phyloP scores from a whole-genome alignment of 2,888 invertebrate genomes.

The Oscheius onirici region DNA sequence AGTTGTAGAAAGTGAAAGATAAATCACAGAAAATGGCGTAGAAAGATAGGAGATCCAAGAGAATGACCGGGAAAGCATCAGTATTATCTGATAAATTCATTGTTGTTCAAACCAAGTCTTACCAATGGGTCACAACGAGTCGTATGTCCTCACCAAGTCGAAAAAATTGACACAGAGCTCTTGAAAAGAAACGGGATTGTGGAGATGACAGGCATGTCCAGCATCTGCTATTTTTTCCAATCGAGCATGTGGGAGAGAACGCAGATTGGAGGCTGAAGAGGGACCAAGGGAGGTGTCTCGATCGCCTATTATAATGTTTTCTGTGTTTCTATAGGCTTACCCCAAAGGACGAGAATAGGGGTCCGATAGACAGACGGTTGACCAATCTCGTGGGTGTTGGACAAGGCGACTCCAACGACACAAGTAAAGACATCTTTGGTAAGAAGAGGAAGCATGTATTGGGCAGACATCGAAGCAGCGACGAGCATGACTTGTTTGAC shows the following conservation, averaged over 20 bases:
- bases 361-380: conserved; percentile 41
- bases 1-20: too few relatives aligned
- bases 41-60: background rate
- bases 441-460: conserved; percentile 54
- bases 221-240: conserved; percentile 47
- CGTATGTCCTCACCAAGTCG: conserved; percentile 54
- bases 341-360: conserved; percentile 55
- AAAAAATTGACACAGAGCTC: conserved; percentile 54
- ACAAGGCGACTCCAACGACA: conserved; percentile 55
- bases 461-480: conserved; percentile 55
- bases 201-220: conserved; percentile 57
- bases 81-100: background rate
- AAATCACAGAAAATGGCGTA: background rate
- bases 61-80: background rate
- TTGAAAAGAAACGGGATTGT: conserved; percentile 54
- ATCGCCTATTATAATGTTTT: too few relatives aligned
- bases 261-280: conserved; percentile 53
- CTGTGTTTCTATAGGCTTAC: conserved; percentile 37
- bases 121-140: conserved; percentile 19
- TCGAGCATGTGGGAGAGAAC: conserved; percentile 44
- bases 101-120: background rate
- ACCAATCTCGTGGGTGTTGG: conserved; percentile 53
- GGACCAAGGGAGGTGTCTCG: conserved; percentile 56
- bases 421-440: conserved; percentile 43
- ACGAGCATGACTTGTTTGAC: conserved; percentile 52